Base-by-base conservation (phyloP, 2,113 vertebrate species). In the Cricetomys ansorgei region DNA sequence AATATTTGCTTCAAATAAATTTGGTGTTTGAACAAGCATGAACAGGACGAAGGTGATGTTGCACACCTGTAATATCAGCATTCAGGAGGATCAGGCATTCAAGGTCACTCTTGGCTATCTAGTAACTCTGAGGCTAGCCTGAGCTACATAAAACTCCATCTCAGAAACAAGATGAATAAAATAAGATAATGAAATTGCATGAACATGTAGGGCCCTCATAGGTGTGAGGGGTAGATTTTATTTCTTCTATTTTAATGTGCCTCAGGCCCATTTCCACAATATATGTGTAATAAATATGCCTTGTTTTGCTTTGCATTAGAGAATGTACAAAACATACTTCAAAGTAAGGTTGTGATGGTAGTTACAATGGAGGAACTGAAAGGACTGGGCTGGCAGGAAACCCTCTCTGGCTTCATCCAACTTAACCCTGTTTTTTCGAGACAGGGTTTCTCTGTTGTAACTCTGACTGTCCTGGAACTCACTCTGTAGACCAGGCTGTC, bases 1-100 rank as follows among this genome's bases (percentile, higher is more conserved):
- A 91, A 84, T 91, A 94, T 80, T 76, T 96, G 93, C 70, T 65
- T 55, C 80, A 80, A 65, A 43, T 81, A 53, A 92, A 92, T 93
- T 81, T 88, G 48, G 7, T 69, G 69, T 91, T 89, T 80, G 27
- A 96, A 72, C 21, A 93, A 92, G 3, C 57, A 59, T 62, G 48
- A 85, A 21, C 0, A 17, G 7, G 37, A n/a, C 57, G 65, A 11
- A 55, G 55, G 13, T 29, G 11, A 0, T 57, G 7, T 6, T 72
- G 27, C 12, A 40, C 13, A 50, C 48, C 4, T 55, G 4, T 70
- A 27, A 11, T 55, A 37, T n/a, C 65, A 70, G 21, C 65, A 19
- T 23, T 29, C 1, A 19, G 48, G 34, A 72, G 12, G 7, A 29
- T 40, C 25, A 70, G 37, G 23, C 25, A 6, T 40, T 87, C 65